Base-by-base conservation (phyloP, 2,888 invertebrate species). In the Amblyjoppa proteus region DNA sequence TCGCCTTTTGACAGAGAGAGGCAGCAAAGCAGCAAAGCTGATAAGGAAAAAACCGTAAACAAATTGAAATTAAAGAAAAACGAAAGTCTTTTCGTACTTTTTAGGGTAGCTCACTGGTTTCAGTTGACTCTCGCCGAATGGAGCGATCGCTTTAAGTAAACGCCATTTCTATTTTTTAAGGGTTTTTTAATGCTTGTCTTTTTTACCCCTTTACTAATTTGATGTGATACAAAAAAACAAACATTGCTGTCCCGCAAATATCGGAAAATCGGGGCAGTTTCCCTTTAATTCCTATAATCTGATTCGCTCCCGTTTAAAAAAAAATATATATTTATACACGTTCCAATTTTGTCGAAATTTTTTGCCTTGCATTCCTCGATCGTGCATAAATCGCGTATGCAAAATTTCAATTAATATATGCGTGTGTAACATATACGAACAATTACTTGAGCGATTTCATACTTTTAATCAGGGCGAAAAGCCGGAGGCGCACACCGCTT, bases 381-480 rank as follows among this genome's bases (percentile, higher is more conserved):
- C 3, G 13, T 28, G 3, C 25, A 58, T 3, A 4, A 4, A 58
- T 28, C 58, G n/a, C 7, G 34, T 34, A 34, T 49, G 64, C 13
- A 38, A 71, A 16, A 58, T 25, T 51, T 77, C 31, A 31, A 31
- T 71, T 51, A 51, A 64, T 45, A 64, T 51, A 79, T 68, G 49
- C 58, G 34, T 58, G 20, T 53, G 58, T 45, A 34, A 20, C 7
- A 64, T 38, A 49, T 64, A 31, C 61, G 61, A 71, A 71, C 69
- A 79, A 79, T 79, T 70, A 61, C 70, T 58, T 31, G 64, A 58
- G 61, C 61, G 61, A 79, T 70, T 61, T 61, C 70, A 71, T 71
- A 79, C 49, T 79, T 79, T 79, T 79, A 79, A 79, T 70, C 78
- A 79, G 31, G 34, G 61, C 61, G 61, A 79, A 79, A 79, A 61